phyloP scores from a whole-genome alignment of 1,140 invertebrate species.

The Brachionus plicatilis region DNA sequence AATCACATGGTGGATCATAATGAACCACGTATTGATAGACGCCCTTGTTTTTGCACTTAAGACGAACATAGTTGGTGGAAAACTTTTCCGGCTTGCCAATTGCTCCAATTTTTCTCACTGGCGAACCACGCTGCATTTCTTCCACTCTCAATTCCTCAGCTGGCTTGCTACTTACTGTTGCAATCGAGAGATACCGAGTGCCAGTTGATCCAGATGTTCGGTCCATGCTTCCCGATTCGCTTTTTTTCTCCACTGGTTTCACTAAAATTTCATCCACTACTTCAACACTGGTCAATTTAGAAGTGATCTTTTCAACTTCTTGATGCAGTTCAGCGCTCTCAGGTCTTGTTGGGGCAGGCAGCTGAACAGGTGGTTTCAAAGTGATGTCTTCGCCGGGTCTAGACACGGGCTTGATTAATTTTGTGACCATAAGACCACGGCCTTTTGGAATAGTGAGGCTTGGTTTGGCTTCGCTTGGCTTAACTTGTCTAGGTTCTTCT shows the following conservation, averaged over 20 bases:
- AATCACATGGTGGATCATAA: slow-evolving; percentile 30
- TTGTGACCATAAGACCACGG: neutral
- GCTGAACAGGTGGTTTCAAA: neutral
- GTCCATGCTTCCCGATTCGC: neutral
- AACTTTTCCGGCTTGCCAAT: neutral
- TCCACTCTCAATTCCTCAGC: slow-evolving; percentile 22
- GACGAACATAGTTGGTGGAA: slow-evolving; percentile 7
- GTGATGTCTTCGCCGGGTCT: neutral
- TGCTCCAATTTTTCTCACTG: slow-evolving; percentile 3
- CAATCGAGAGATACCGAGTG: neutral
- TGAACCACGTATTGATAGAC: slow-evolving; percentile 36
- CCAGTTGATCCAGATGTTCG: neutral
- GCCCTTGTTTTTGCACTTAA: slow-evolving; percentile 21
- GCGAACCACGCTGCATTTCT: neutral
- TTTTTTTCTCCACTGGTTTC: neutral
- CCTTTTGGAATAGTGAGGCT: neutral
- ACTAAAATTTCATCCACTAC: neutral
- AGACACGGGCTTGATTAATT: neutral
- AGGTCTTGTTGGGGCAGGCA: neutral
- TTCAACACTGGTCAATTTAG: neutral
- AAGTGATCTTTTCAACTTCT: neutral
- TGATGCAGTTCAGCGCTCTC: neutral
- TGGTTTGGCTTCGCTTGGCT: neutral
- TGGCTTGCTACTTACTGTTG: neutral
- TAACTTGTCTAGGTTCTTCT: neutral